Base-by-base conservation (phyloP, 2,888 invertebrate genomes). In the Conus canariensis region DNA sequence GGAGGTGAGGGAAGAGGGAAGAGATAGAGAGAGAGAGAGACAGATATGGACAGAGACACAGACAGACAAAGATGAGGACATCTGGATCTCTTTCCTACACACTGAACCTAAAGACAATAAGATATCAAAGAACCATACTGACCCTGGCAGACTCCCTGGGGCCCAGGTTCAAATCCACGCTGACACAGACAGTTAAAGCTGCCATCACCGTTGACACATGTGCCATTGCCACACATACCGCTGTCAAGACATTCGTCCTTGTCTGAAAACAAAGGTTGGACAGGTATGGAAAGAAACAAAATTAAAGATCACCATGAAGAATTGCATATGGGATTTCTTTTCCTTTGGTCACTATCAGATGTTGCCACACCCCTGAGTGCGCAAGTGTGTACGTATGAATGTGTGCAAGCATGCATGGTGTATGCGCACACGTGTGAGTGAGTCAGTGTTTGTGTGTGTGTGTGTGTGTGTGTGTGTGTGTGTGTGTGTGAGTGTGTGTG, bases 211-310 rank as follows among this genome's bases (percentile, higher is more conserved):
- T 98, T 98, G 60, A 97, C 97, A 96, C 98, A 98, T 0, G 98
- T 98, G 16, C 98, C 98, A 95, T 98, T 98, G 58, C 97, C 97
- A 95, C 98, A 98, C 87, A 98, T 97, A 85, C 97, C 98, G 0
- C 98, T 98, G 92, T 98, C 97, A 19, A 98, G 98, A 96, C 98
- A 98, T 96, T 98, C 98, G 96, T 98, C 98, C 90, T 98, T 97
- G 95, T 98, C 98, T 97, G 93, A 56, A 90, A 83, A 25, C 58
- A 83, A 25, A 70, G 45, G 1, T 83, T 60, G 25, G 8, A 64
- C 19, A 83, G 1, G 10, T 80, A 80, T 10, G 16, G 56, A 88
- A 30, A 16, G 12, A 88, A 77, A 70, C 22, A 10, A 64, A 16
- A 16, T 14, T 64, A 16, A 64, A 64, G 12, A 64, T 6, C 16